A percentile compares a stretch with the other conserved stretches of the same genome.
Conservation (phyloP, 92 coral and sea anemone genomes). For the Parazoanthus darwini region DNA sequence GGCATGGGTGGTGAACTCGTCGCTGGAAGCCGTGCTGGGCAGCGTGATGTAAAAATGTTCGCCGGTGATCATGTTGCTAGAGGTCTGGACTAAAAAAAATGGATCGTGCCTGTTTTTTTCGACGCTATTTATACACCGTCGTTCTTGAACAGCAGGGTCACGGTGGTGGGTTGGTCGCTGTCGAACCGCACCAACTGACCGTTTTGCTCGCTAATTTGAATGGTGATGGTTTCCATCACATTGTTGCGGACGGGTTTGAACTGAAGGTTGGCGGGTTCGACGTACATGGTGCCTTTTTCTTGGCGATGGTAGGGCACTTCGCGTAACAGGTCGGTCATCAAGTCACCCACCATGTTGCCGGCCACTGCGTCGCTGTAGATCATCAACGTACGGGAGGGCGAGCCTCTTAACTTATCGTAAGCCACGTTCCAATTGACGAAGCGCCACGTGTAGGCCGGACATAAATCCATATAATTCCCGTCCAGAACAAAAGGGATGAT, state of each 20-base stretch:
- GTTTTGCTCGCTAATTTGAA: not conserved
- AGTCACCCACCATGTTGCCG: not conserved
- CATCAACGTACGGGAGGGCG: too few species aligned
- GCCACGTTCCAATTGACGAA: slow-evolving; percentile 8
- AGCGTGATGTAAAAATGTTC: not conserved
- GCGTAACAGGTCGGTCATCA: not conserved
- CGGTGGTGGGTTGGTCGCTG: not conserved
- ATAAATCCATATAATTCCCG: not conserved
- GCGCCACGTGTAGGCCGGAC: not conserved
- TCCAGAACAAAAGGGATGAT: not conserved
- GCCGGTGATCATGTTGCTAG: not conserved
- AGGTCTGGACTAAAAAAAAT: not conserved
- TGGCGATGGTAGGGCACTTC: not conserved
- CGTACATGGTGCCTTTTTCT: slow-evolving; percentile 10
- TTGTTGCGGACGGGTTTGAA: not conserved
- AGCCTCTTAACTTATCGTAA: not conserved
- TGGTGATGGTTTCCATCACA: not conserved
- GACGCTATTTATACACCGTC: not conserved
- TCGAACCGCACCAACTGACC: not conserved
- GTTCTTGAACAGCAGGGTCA: not conserved
- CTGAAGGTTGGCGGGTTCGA: not conserved
- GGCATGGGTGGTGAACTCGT: slow-evolving; percentile 1
- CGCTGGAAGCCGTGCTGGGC: slow-evolving; percentile 13
- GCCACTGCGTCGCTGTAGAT: not conserved
- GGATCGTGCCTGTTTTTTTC: not conserved